Base-by-base conservation (phyloP, 2,888 invertebrate species). In the Aporophyla lueneburgensis region DNA sequence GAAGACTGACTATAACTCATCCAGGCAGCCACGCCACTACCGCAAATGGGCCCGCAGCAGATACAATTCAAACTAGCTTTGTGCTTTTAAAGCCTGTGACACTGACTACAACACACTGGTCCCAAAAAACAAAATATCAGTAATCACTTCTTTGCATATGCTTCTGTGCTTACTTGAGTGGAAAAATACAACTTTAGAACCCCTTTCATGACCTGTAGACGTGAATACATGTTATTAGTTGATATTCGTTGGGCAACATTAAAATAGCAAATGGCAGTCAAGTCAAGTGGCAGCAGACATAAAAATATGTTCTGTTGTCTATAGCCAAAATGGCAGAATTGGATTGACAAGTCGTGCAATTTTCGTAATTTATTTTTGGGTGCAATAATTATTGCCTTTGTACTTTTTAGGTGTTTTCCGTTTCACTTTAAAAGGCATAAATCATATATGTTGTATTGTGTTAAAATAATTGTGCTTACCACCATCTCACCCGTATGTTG, bases 311-410 rank as follows among this genome's bases (percentile, higher is more conserved):
- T 67, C 27, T 49, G 51, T 92, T 90, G 91, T 94, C 94, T 95
- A 93, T 92, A 86, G 92, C 89, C 92, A 96, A 96, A 96, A 96
- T 96, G 96, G 96, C 95, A 96, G 96, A 93, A 91, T 92, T 83
- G 91, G 92, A 92, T 92, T 96, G 96, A 96, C 96, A 96, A 93
- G 93, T 95, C 92, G 89, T 94, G 94, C 93, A 92, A 95, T 94
- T 94, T 94, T 95, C 94, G 89, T 93, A 95, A 94, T 94, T 95
- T 95, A 96, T 94, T 96, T 95, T 95, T 94, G 95, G 94, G 92
- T 92, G 89, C 91, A 92, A 86, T 91, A 92, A 91, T 92, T 92
- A 90, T 87, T 93, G 90, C 89, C 91, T 93, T 93, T 93, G 91
- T 93, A 90, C 86, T 87, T 84, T 85, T 75, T 87, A 87, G 69